Conservation (phyloP, 2,797 vertebrate species). For the Lepilemur ruficaudatus region DNA sequence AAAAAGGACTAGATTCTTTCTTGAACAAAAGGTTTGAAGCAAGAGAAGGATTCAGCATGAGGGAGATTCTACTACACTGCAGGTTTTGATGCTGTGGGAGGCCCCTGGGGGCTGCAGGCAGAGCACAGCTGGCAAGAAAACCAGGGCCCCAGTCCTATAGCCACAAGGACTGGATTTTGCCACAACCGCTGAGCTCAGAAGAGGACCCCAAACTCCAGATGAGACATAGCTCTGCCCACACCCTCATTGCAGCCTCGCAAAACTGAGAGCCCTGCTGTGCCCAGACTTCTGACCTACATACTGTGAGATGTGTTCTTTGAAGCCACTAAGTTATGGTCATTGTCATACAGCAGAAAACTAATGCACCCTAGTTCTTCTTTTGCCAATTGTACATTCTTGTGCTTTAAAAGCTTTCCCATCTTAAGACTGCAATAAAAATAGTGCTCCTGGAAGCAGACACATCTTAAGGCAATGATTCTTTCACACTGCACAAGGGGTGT, state of each 20-base stretch:
- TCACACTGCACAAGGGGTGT: background rate
- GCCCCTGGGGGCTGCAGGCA: background rate
- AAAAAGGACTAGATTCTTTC: background rate
- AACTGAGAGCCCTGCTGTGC: no score
- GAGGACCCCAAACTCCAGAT: background rate
- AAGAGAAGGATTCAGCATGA: background rate
- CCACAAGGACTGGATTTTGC: background rate
- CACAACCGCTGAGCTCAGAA: background rate
- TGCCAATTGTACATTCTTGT: background rate
- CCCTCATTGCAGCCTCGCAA: background rate
- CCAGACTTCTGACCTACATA: background rate
- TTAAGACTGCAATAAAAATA: background rate
- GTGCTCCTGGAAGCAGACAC: background rate
- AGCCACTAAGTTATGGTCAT: background rate
- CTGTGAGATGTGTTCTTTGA: background rate
- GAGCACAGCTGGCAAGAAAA: background rate
- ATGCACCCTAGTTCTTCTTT: background rate
- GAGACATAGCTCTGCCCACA: background rate
- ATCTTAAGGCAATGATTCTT: background rate
- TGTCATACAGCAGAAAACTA: background rate
- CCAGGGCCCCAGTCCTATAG: background rate
- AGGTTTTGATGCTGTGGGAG: background rate
- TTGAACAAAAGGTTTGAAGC: background rate
- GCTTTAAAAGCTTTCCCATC: background rate
- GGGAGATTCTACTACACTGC: background rate